Percentiles rank a stretch among this genome's conserved stretches.
Conservation (phyloP, 2,113 vertebrate genomes). For the Cyanoderma ruficeps region DNA sequence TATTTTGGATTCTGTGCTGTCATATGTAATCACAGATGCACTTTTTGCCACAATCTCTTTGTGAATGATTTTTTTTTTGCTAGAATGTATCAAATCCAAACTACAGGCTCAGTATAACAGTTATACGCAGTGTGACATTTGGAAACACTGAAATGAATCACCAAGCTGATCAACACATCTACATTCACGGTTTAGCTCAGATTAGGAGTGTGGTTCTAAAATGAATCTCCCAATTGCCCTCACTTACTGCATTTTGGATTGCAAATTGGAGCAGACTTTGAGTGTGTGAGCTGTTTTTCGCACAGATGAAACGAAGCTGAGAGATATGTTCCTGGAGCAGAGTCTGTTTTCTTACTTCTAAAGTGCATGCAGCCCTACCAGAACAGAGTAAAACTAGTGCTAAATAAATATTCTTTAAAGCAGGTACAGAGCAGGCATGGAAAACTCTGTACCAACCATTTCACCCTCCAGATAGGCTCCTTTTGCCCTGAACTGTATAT, state of each 20-base stretch:
- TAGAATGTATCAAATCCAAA: neutral
- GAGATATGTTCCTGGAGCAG: neutral
- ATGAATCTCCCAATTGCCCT: neutral
- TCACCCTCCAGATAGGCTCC: neutral
- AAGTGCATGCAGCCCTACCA: neutral
- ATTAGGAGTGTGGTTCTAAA: neutral
- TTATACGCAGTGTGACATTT: neutral
- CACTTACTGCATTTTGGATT: neutral
- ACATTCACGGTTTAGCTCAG: neutral
- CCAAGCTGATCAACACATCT: neutral
- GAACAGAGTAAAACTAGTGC: neutral
- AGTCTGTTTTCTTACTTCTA: neutral
- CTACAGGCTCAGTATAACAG: neutral
- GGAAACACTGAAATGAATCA: constrained; percentile 4
- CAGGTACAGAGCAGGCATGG: neutral
- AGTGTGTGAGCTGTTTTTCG: neutral
- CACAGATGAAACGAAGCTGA: neutral
- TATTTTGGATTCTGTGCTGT: neutral
- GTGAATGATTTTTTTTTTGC: neutral
- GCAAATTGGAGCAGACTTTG: neutral
- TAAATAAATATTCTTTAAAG: neutral
- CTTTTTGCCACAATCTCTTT: neutral
- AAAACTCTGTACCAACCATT: neutral
- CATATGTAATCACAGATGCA: neutral
- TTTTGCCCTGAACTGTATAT: neutral